Evolutionary conservation across 2,113 vertebrate genomes (phyloP).

Genomic region (Camarhynchus parvulus): DNA sequence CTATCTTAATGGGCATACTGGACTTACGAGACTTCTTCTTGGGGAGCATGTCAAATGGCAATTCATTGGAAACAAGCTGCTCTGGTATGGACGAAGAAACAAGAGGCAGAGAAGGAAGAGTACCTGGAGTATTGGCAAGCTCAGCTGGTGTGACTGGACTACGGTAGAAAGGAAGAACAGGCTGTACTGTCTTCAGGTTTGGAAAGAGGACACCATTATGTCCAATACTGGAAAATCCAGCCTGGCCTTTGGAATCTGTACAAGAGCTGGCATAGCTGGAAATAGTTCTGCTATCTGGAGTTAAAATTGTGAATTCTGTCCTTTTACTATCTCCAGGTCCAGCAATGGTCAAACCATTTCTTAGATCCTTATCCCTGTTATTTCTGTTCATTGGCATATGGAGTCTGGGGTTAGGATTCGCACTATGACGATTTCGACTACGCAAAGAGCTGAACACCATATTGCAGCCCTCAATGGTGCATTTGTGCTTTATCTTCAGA

Average conservation of each 20-base stretch:
- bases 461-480: conserved; percentile 96
- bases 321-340: conserved; percentile 77
- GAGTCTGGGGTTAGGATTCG: conserved; percentile 96
- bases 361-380: conserved; percentile 92
- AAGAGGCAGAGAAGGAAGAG: conserved; percentile 89
- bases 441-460: conserved; percentile 98
- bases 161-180: conserved; percentile 94
- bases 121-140: conserved; percentile 91
- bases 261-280: conserved; percentile 80
- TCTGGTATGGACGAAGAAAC: conserved; percentile 88
- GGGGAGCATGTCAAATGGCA: conserved; percentile 81
- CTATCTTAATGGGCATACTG: conserved; percentile 98
- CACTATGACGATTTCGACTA: conserved; percentile 96
- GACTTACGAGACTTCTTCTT: conserved; percentile 99
- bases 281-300: conserved; percentile 79
- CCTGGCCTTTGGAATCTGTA: conserved; percentile 83
- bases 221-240: conserved; percentile 77
- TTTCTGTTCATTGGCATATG: conserved; percentile 99
- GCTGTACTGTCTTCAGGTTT: conserved; percentile 95
- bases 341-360: conserved; percentile 77
- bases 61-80: conserved; percentile 77
- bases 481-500: conserved; percentile 98
- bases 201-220: conserved; percentile 92
- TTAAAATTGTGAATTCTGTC: conserved; percentile 72
- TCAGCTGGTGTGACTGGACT: conserved; percentile 93